Percentiles rank a stretch among this genome's conserved stretches.
phyloP scores from a whole-genome alignment of 2,113 vertebrate species.

The Athene cunicularia region DNA sequence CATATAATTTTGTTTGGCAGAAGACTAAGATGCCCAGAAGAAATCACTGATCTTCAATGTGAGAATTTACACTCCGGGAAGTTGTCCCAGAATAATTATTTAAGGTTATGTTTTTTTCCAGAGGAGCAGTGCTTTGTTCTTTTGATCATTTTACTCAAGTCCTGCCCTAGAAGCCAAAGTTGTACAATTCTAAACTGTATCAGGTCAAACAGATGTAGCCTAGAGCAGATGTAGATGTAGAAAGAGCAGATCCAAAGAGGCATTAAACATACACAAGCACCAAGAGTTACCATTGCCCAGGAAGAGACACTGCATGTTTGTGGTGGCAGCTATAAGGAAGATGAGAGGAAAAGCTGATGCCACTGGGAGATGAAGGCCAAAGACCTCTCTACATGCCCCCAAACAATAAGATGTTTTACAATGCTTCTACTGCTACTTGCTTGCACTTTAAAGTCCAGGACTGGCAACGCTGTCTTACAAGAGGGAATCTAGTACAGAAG shows the following conservation, averaged over 20 bases:
- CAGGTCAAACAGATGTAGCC: too few species aligned
- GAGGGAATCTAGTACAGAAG: neutral
- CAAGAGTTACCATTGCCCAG: neutral
- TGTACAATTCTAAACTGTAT: neutral
- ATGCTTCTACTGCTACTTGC: too few species aligned
- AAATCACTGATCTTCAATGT: neutral
- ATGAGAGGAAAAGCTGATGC: neutral
- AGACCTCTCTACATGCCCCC: too few species aligned
- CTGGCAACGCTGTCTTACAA: fast-evolving
- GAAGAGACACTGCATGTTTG: neutral
- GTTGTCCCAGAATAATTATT: neutral
- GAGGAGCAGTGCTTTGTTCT: neutral
- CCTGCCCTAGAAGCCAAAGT: neutral
- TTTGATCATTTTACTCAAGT: neutral
- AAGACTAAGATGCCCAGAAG: neutral
- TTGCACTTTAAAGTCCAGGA: neutral
- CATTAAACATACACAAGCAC: neutral
- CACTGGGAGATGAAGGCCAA: neutral
- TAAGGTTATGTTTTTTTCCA: neutral
- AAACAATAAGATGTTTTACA: neutral
- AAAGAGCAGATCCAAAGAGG: neutral
- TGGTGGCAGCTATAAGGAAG: neutral
- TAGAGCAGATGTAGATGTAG: neutral
- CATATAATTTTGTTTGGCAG: neutral
- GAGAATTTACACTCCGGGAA: fast-evolving